These are phyloP conservation scores for Boloria euphrosyne DNA, from an alignment of 2,888 invertebrate species.

Conservation along the genomic window DNA sequence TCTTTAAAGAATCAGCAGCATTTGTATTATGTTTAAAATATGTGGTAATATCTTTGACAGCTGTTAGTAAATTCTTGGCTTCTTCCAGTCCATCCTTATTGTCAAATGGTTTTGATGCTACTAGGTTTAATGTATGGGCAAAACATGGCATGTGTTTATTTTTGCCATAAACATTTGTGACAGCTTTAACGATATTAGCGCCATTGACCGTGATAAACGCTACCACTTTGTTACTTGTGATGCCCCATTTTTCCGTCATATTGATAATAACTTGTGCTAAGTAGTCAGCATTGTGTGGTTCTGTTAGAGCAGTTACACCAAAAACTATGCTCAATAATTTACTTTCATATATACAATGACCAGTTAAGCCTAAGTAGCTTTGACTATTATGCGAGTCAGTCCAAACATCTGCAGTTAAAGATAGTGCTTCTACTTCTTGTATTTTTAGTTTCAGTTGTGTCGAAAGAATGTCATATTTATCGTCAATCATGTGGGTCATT, in stretches of 20 bases:
- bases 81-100: slow-evolving; percentile 43
- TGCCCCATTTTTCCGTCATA: slow-evolving; percentile 30
- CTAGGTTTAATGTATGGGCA: slow-evolving; percentile 44
- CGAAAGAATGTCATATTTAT: slow-evolving; percentile 42
- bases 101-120: slow-evolving; percentile 44
- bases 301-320: slow-evolving; percentile 1
- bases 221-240: slow-evolving; percentile 41
- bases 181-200: slow-evolving; percentile 41
- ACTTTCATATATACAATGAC: slow-evolving; percentile 40
- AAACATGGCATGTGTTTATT: slow-evolving; percentile 42
- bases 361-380: slow-evolving; percentile 43
- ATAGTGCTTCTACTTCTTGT: slow-evolving; percentile 38
- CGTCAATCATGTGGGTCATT: slow-evolving; percentile 40
- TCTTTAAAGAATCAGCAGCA: slow-evolving; percentile 44
- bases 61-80: slow-evolving; percentile 44
- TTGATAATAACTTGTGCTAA: slow-evolving; percentile 39
- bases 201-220: slow-evolving; percentile 41
- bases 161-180: slow-evolving; percentile 44
- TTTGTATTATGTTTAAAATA: slow-evolving; percentile 42
- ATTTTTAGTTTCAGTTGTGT: slow-evolving; percentile 41
- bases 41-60: slow-evolving; percentile 43
- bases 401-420: slow-evolving; percentile 44
- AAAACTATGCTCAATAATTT: slow-evolving; percentile 38
- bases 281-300: slow-evolving; percentile 37
- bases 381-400: slow-evolving; percentile 38